A percentile compares a stretch with the other conserved stretches of the same genome.
Evolutionary conservation across 1,140 invertebrate genomes (phyloP).

Genomic region (Leptopilina boulardi): DNA sequence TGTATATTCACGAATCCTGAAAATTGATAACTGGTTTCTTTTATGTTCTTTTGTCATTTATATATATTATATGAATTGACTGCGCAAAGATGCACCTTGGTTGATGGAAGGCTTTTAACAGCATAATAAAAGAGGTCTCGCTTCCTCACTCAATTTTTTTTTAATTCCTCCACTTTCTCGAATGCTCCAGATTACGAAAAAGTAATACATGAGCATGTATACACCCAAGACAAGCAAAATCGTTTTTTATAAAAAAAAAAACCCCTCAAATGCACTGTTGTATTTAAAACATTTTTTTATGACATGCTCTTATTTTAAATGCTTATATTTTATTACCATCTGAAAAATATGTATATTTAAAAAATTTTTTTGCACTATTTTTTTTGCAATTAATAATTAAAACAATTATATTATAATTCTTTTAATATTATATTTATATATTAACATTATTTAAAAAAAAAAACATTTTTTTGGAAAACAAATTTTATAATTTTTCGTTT

Average conservation of each 20-base stretch:
- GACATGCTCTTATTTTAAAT: background rate
- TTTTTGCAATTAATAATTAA: no score
- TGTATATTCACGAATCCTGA: background rate
- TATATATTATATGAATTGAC: background rate
- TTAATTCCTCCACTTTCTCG: slow-evolving; percentile 20
- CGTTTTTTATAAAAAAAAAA: slow-evolving; percentile 6
- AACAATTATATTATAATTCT: no score
- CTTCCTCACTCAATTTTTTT: slow-evolving; percentile 20
- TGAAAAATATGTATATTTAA: no score
- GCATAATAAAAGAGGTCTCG: slow-evolving; percentile 1
- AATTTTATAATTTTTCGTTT: no score
- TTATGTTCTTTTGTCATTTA: slow-evolving; percentile 1
- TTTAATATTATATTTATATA: no score
- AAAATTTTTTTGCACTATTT: no score
- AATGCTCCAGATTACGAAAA: slow-evolving; percentile 18
- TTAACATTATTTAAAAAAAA: no score
- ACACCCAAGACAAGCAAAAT: background rate
- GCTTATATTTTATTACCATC: no score
- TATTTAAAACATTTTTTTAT: slow-evolving; percentile 16
- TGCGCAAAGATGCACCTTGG: slow-evolving; percentile 18
- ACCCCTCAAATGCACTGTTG: background rate
- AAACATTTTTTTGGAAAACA: no score
- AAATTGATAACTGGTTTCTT: slow-evolving; percentile 2
- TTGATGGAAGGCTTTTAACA: slow-evolving; percentile 10
- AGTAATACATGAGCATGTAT: slow-evolving; percentile 4